Base-by-base conservation (phyloP, 2,113 vertebrate species). In the Anarrhichthys ocellatus region DNA sequence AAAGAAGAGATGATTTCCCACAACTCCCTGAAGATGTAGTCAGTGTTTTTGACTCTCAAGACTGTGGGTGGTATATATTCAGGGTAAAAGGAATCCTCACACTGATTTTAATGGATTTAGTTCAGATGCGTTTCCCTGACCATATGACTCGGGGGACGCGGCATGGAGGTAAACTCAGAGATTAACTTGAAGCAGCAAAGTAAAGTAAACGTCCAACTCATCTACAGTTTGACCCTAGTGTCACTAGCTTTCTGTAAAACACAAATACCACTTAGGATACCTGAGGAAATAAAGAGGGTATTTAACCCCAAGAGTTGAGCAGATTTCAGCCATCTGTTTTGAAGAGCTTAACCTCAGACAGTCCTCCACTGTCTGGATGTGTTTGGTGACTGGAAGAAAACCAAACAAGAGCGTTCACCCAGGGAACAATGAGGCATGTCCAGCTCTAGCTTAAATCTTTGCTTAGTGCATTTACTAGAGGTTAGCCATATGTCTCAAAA, bases 281-380 rank as follows among this genome's bases (percentile, higher is more conserved):
- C 93, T 94, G 89, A 72, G 77, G 63, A 94, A 92, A 92, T 90
- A 93, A 94, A 89, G 88, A 91, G 86, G 85, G 92, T 87, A 82
- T 90, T 92, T 94, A 93, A 93, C 88, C 89, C 89, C 62, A 18
- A 76, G 76, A 84, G 87, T 78, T 90, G 88, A 93, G 93, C 86
- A 94, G 92, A 94, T 93, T 92, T 92, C 52, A 88, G 84, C 93
- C 92, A 95, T 95, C 93, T 95, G 94, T 92, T 89, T 91, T 90
- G 72, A 88, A 80, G 87, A 88, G 89, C 90, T 93, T 93, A 95
- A 89, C 84, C 86, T 89, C 73, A 83, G 83, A 90, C 79, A 91
- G 87, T 91, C 81, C 71, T 89, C 82, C 89, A 86, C 85, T 81
- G 70, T 86, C 85, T 92, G 82, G 17, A 68, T 71, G 76, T 66